Evolutionary conservation across 2,113 vertebrate genomes (phyloP).

Genomic region (Phrynocephalus versicolor): DNA sequence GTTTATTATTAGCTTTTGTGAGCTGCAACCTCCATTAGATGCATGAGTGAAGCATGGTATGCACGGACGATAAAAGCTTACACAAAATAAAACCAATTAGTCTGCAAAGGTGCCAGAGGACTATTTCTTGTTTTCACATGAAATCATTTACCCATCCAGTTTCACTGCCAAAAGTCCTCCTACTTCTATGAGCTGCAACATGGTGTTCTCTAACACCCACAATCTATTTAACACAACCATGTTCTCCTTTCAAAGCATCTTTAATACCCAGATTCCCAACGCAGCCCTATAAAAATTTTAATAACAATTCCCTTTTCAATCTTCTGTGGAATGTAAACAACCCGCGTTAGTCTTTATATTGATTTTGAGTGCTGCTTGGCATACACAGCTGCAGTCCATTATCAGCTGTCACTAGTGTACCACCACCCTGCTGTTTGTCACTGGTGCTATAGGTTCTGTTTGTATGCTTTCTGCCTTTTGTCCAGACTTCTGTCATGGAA

Average conservation of each 20-base stretch:
- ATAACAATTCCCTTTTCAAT: not conserved
- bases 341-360: conserved; percentile 7
- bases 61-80: no score
- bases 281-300: no score
- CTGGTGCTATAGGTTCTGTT: not conserved
- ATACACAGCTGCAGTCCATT: conserved; percentile 27
- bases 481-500: not conserved
- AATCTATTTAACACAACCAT: not conserved
- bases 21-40: no score
- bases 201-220: not conserved
- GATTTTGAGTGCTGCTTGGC: not conserved
- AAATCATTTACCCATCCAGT: not conserved
- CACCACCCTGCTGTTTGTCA: not conserved
- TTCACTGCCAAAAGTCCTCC: not conserved
- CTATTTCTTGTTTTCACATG: no score
- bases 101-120: no score
- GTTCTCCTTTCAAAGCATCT: not conserved
- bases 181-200: not conserved
- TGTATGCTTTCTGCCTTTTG: conserved; percentile 1
- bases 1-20: no score
- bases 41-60: no score
- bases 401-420: not conserved
- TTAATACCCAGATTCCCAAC: not conserved
- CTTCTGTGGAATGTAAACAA: not conserved
- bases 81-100: no score